phyloP scores from a whole-genome alignment of 2,113 vertebrate genomes.

The Paradoxurus hermaphroditus region DNA sequence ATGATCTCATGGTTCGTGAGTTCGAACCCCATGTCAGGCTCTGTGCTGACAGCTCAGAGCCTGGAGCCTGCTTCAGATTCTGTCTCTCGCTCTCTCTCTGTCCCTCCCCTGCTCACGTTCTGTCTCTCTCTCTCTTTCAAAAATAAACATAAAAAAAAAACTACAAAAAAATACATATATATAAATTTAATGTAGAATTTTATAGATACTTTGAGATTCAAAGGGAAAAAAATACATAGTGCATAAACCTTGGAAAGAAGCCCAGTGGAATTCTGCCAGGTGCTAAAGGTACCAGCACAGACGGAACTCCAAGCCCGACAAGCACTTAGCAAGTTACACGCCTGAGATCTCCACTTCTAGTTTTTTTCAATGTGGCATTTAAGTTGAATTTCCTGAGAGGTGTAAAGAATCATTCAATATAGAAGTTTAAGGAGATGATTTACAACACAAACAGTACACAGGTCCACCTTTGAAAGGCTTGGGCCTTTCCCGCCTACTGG shows the following conservation, averaged over 20 bases:
- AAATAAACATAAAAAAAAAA: no score
- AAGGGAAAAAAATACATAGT: neutral
- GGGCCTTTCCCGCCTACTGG: neutral
- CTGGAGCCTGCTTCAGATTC: no score
- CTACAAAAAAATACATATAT: neutral
- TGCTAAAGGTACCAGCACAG: neutral
- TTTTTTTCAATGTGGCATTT: neutral
- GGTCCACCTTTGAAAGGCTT: slow-evolving; percentile 5
- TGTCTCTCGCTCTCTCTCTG: no score
- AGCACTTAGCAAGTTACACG: neutral
- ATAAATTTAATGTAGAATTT: neutral
- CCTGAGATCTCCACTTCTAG: neutral
- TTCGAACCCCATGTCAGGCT: no score
- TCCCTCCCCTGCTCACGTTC: no score
- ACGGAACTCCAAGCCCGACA: neutral
- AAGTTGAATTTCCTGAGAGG: neutral
- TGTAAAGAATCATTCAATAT: neutral
- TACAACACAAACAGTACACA: neutral
- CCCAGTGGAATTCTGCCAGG: neutral
- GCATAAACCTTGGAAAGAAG: neutral
- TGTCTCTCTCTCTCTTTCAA: no score
- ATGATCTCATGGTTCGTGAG: no score
- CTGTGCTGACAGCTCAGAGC: no score
- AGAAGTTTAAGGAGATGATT: neutral
- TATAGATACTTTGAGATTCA: neutral